Conservation (phyloP, 2,888 invertebrate species). For the Ceratothoa steindachneri region DNA sequence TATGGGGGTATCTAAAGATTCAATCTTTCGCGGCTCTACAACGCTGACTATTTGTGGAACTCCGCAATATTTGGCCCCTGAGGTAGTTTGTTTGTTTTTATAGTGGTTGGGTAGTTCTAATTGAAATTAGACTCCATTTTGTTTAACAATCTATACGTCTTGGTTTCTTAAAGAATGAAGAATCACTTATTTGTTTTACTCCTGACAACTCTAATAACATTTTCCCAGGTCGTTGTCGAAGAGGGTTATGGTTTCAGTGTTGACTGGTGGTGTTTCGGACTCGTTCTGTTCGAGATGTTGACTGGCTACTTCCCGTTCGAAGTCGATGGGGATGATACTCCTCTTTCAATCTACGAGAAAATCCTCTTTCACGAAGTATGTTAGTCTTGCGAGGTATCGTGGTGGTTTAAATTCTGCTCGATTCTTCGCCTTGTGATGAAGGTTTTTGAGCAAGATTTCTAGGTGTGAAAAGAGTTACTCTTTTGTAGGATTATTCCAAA, state of each 20-base stretch:
- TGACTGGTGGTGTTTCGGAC: constrained; percentile 15
- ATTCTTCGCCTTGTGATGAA: no score
- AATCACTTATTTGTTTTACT: no score
- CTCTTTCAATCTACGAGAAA: constrained; percentile 88
- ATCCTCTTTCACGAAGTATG: constrained; percentile 83
- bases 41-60: constrained; percentile 97
- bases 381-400: background rate
- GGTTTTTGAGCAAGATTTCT: no score
- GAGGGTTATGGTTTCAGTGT: background rate
- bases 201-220: no score
- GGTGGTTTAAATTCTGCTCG: background rate
- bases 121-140: background rate
- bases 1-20: constrained; percentile 98
- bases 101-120: no score
- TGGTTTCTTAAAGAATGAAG: no score
- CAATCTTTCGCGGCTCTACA: constrained; percentile 91
- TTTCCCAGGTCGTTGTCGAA: no score
- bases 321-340: constrained; percentile 74
- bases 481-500: no score
- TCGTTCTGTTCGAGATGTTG: constrained; percentile 99
- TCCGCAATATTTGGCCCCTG: constrained; percentile 92
- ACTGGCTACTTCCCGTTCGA: constrained; percentile 97
- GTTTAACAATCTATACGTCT: no score
- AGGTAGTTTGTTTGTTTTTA: constrained; percentile 63
- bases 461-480: no score